Base-by-base conservation (phyloP, 2,797 vertebrate species). In the Streptopelia turtur region DNA sequence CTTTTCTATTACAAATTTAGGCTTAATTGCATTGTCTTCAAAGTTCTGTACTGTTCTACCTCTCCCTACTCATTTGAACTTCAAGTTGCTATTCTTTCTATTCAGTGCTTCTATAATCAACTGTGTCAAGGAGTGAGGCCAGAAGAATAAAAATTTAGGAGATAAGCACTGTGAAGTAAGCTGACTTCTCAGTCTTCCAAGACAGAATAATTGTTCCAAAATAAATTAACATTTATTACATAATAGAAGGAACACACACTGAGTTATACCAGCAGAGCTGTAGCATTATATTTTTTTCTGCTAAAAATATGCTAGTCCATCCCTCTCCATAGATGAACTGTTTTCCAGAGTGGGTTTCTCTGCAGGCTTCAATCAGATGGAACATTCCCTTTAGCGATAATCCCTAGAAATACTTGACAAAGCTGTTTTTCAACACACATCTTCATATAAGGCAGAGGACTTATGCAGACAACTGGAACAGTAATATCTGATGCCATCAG, bases 11-110 rank as follows among this genome's bases (percentile, higher is more conserved):
- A 94, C 83, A 96, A 96, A 96, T 96, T 87, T 96, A 93, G 80
- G 66, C 87, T 96, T 96, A 90, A 96, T 95, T 96, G 95, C 66
- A 68, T 95, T 96, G 94, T 95, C 93, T 97, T 94, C 93, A 91
- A 96, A 94, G 94, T 94, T 96, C 70, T 21, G 0, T 76, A 52
- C 85, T 91, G 80, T 91, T 93, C 93, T 78, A 93, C 85, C 83
- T 93, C 72, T 96, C 83, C 39, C 30, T 90, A 53, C 56, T 94
- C 92, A 90, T 91, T 91, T 91, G 87, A 97, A 83, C 85, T 96
- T 94, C 43, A 81, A 84, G 80, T 56, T 95, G 47, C 74, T 83
- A 4, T 91, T 94, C 65, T 83, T 86, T 91, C 74, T 88, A 4
- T 83, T 90, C 77, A 66, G 31, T 89, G 63, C 85, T 96, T 93